Base-by-base conservation (phyloP, 1,140 invertebrate species). In the Wasmannia auropunctata region DNA sequence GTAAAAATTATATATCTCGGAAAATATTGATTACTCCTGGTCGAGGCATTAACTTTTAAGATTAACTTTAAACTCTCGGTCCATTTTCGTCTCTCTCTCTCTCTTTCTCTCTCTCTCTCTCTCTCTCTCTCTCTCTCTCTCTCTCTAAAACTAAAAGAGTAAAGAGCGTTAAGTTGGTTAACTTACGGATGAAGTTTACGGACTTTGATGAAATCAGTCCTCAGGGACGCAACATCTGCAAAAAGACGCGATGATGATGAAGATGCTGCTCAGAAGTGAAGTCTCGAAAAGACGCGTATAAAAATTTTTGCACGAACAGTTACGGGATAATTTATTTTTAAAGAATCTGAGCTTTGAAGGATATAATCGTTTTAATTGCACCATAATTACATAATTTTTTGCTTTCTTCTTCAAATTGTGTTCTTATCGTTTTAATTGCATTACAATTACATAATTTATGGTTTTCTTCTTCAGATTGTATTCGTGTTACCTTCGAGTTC, bases 41-140 rank as follows among this genome's bases (percentile, higher is more conserved):
- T 0, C 40, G 40, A 28, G 49, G 25, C 43, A 70, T 58, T 40
- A 76, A 76, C 74, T 28, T 76, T 76, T 31, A 60, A 60, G 28
- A 76, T 76, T 76, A 76, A 58, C 43, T 76, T 60, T 40, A 60
- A 76, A 58, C 22, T 76, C 46, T 74, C 28, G 37, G 22, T 46
- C 63, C 40, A 67, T 72, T 49, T 51, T 72, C 19, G 19, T 31
- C 40, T 28, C 16, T 69, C 16, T 69, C n/a, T 65, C 11, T 19
- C n/a, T n/a, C n/a, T n/a, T n/a, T n/a, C n/a, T n/a, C 34, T 31
- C 16, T 70, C 40, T 31, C 8, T 72, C 16, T 31, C 43, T 72
- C 34, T 31, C 16, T 70, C 40, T 31, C 8, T 31, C 40, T 28
- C 16, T 69, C 16, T 69, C 34, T 31, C 16, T 70, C 40, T 31